Base-by-base conservation (phyloP, 2,888 invertebrate genomes). In the Lissocephala sabroskyi region DNA sequence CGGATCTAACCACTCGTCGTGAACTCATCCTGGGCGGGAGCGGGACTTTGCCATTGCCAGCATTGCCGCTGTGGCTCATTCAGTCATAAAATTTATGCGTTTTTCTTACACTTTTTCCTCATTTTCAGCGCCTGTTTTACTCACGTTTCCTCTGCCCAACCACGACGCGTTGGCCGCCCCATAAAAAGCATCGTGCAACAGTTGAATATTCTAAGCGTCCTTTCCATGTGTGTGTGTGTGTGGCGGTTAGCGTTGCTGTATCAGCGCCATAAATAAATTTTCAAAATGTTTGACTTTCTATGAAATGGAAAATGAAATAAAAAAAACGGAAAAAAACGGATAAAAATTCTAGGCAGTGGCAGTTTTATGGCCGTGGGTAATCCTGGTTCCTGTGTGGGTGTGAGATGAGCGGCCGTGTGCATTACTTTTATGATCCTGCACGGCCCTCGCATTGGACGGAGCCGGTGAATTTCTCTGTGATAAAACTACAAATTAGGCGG, bases 1-100 rank as follows among this genome's bases (percentile, higher is more conserved):
- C 23, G 4, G 23, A 23, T 7, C n/a, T n/a, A n/a, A n/a, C n/a
- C n/a, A n/a, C n/a, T n/a, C n/a, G n/a, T n/a, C n/a, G n/a, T n/a
- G n/a, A n/a, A n/a, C n/a, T n/a, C n/a, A n/a, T n/a, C n/a, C n/a
- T n/a, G n/a, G n/a, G n/a, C n/a, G n/a, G n/a, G n/a, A n/a, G n/a
- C n/a, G n/a, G n/a, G n/a, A n/a, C n/a, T n/a, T n/a, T n/a, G n/a
- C n/a, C n/a, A n/a, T n/a, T 5, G 23, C 3, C 23, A 23, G 7
- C 23, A 23, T 66, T 10, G 16, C 23, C 19, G 4, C 18, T 16
- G 32, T 23, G 18, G 3, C 5, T 6, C 28, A 23, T 28, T 30
- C 16, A 47, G 36, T 36, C 36, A 70, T 70, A 74, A 70, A 70
- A 75, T 70, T 75, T 75, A 70, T 75, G 75, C 75, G 75, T 59